Percentiles rank a stretch among this genome's conserved stretches.
These are phyloP conservation scores for Ceratina japonica DNA, from an alignment of 1,140 invertebrate species.

Conservation along the genomic window DNA sequence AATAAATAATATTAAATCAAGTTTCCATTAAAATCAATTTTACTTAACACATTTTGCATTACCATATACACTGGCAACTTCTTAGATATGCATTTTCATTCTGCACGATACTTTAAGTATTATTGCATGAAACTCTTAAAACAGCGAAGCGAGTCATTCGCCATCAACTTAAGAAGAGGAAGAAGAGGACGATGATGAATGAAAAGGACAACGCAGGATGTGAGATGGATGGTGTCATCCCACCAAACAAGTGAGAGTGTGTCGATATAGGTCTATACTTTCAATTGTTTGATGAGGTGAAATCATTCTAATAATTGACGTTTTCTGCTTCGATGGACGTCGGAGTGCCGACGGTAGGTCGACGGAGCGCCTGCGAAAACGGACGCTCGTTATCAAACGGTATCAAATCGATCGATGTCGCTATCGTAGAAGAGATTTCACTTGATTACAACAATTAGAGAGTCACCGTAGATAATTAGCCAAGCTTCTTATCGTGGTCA, in stretches of 20 bases:
- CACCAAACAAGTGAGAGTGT: slow-evolving; percentile 81
- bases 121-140: not conserved
- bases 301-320: slow-evolving; percentile 72
- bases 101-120: not conserved
- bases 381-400: slow-evolving; percentile 22
- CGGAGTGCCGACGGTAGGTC: slow-evolving; percentile 55
- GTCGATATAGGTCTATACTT: slow-evolving; percentile 80
- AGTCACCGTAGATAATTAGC: slow-evolving; percentile 34
- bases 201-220: slow-evolving; percentile 23
- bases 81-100: not conserved
- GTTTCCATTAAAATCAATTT: too few relatives aligned
- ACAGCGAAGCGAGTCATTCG: not conserved
- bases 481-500: not conserved
- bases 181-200: slow-evolving; percentile 43
- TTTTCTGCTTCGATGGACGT: slow-evolving; percentile 43
- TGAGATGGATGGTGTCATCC: slow-evolving; percentile 74
- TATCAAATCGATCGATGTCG: slow-evolving; percentile 45
- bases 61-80: too few relatives aligned
- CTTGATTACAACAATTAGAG: slow-evolving; percentile 63
- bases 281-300: slow-evolving; percentile 81
- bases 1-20: too few relatives aligned
- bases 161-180: not conserved
- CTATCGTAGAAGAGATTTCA: slow-evolving; percentile 59
- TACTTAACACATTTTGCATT: too few relatives aligned
- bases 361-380: slow-evolving; percentile 17